Conservation (phyloP, 2,113 vertebrate species). For the Psilopogon haemacephalus region DNA sequence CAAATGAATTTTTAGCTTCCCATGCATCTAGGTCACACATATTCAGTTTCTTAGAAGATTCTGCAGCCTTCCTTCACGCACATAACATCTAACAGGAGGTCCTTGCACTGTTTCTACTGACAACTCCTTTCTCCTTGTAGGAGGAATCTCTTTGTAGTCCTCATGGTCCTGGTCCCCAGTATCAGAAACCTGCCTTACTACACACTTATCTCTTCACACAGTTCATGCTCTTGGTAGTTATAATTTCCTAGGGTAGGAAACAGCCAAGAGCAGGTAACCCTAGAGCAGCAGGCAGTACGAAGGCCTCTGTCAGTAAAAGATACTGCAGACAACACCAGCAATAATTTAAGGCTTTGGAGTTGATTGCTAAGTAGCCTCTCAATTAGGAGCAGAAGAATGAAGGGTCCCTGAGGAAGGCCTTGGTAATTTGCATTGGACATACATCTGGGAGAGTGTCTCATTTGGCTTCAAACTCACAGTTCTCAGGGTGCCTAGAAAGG, state of each 20-base stretch:
- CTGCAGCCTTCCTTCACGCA: not conserved
- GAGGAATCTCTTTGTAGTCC: not conserved
- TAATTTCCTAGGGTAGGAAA: not conserved
- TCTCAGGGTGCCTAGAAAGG: not conserved
- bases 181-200: not conserved
- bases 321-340: not conserved
- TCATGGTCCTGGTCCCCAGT: not conserved
- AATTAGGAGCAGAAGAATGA: not conserved
- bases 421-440: not conserved
- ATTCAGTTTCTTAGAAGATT: not conserved
- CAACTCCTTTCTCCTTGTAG: not conserved
- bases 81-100: not conserved
- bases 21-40: not conserved
- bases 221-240: not conserved
- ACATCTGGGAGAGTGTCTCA: not conserved
- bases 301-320: not conserved
- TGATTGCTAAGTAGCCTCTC: not conserved
- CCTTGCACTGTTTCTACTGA: not conserved
- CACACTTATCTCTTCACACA: not conserved
- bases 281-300: not conserved
- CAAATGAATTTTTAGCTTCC: rapidly evolving
- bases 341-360: not conserved
- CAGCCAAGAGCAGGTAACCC: not conserved
- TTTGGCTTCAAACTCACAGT: not conserved
- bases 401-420: rapidly evolving